These are phyloP conservation scores for Myotis myotis DNA, from an alignment of 2,797 vertebrate genomes.

Conservation along the genomic window DNA sequence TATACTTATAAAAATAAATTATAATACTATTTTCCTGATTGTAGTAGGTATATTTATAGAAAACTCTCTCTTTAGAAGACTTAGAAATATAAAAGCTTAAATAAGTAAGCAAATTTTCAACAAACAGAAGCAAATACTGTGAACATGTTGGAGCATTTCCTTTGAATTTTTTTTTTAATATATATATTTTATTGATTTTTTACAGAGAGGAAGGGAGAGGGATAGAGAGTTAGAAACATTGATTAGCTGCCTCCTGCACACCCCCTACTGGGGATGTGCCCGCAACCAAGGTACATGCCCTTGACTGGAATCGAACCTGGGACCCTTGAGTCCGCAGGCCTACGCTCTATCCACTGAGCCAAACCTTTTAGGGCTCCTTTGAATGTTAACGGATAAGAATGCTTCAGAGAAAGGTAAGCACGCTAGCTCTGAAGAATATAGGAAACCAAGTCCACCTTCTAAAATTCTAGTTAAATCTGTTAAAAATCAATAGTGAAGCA, in stretches of 20 bases:
- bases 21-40: background rate
- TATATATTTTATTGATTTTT: no score
- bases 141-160: background rate
- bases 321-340: no score
- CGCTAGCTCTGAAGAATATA: background rate
- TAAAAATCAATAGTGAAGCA: slow-evolving; percentile 8
- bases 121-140: background rate
- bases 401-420: slow-evolving; percentile 23
- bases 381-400: background rate
- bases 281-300: no score
- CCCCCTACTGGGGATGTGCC: no score
- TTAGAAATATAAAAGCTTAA: slow-evolving; percentile 3
- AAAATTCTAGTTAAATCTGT: slow-evolving; percentile 45
- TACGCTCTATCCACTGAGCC: no score
- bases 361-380: background rate
- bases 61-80: background rate
- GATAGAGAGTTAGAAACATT: no score
- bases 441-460: slow-evolving; percentile 15
- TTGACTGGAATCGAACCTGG: no score
- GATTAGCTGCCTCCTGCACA: no score
- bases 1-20: background rate
- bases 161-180: background rate
- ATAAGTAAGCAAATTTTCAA: background rate
- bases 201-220: no score
- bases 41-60: background rate